Conservation (phyloP, 2,797 vertebrate genomes). For the Sebastolobus altivelis region DNA sequence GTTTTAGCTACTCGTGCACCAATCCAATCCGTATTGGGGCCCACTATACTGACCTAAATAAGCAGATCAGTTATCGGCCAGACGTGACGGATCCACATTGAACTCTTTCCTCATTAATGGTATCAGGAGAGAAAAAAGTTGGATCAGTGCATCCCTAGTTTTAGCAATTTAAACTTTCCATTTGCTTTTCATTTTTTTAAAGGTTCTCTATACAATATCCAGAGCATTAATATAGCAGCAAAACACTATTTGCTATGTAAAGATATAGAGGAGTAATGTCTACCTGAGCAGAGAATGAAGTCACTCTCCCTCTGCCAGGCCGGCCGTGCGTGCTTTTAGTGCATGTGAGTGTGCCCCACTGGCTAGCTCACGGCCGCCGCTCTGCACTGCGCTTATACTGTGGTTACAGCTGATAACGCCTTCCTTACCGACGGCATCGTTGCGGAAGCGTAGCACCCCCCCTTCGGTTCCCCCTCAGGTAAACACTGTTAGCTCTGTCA, state of each 20-base stretch:
- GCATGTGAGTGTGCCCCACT: too few relatives aligned
- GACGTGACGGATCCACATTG: background rate
- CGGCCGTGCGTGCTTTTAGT: too few relatives aligned
- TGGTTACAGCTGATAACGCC: too few relatives aligned
- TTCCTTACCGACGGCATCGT: too few relatives aligned
- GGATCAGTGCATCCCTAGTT: background rate
- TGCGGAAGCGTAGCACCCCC: accelerated
- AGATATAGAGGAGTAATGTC: background rate
- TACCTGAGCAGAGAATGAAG: background rate
- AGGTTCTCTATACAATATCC: too few relatives aligned
- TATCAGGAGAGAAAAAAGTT: background rate
- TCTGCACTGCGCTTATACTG: too few relatives aligned
- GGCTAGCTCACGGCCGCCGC: too few relatives aligned
- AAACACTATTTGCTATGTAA: background rate
- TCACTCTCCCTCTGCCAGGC: background rate
- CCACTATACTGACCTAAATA: background rate
- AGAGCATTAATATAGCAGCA: background rate
- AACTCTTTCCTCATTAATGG: background rate
- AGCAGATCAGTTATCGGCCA: background rate
- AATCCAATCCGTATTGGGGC: background rate
- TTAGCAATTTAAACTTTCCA: background rate
- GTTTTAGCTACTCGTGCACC: background rate
- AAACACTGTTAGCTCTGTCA: background rate
- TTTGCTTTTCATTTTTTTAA: background rate
- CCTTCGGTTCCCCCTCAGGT: background rate